phyloP scores from a whole-genome alignment of 2,888 invertebrate genomes.

The Allolobophora icterica region DNA sequence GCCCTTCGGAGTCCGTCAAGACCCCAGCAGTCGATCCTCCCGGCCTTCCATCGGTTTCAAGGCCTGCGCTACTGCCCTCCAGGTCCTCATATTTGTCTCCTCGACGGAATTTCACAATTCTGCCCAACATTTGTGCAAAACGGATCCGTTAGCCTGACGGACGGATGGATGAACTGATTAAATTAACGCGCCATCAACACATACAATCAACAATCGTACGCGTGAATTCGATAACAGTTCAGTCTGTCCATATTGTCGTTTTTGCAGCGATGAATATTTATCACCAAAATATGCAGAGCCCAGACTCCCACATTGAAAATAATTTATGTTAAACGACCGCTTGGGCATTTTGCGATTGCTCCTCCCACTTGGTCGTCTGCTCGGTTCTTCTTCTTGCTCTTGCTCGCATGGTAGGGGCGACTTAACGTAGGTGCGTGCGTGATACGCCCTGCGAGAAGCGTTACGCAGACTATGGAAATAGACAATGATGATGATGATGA shows the following conservation, averaged over 20 bases:
- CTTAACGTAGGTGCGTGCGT: neutral
- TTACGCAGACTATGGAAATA: too few relatives aligned
- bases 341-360: neutral
- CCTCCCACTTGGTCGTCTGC: neutral
- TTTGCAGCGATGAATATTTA: neutral
- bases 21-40: neutral
- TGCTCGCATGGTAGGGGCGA: neutral
- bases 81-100: slow-evolving; percentile 45
- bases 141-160: neutral
- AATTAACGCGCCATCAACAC: neutral
- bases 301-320: neutral
- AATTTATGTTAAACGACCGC: neutral
- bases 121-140: slow-evolving; percentile 35
- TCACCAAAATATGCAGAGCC: neutral
- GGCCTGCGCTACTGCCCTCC: slow-evolving; percentile 35
- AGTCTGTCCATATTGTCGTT: neutral
- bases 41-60: neutral
- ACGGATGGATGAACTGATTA: neutral
- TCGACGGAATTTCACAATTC: slow-evolving; percentile 41
- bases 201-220: neutral
- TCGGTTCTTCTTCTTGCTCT: neutral
- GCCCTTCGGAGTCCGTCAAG: neutral
- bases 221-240: neutral
- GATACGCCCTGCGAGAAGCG: too few relatives aligned
- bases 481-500: too few relatives aligned